These are phyloP conservation scores for Saccostrea glomerata DNA, from an alignment of 1,140 invertebrate species.

Conservation along the genomic window DNA sequence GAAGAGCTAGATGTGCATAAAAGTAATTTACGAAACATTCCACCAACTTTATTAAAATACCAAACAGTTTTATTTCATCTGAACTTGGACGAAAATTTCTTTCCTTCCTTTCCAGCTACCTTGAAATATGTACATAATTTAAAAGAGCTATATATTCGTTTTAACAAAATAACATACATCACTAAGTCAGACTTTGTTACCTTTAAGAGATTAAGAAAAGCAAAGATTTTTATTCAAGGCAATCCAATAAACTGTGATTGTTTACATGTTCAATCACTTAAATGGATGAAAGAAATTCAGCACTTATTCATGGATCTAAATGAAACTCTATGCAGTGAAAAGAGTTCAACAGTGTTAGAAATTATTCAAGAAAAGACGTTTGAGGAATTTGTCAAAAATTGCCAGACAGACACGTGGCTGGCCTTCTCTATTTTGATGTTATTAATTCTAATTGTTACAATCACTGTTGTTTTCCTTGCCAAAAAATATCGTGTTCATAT, in stretches of 20 bases:
- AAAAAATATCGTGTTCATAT: conserved; percentile 3
- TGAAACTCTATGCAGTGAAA: not conserved
- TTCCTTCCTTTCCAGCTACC: not conserved
- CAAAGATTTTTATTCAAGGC: not conserved
- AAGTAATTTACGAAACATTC: not conserved
- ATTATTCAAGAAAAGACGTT: not conserved
- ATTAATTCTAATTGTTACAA: not conserved
- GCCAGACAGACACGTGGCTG: not conserved
- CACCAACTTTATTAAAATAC: not conserved
- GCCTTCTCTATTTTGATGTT: not conserved
- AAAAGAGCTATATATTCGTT: not conserved
- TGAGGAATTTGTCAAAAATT: not conserved
- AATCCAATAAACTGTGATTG: not conserved
- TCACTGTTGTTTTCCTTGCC: not conserved
- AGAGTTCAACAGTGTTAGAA: not conserved
- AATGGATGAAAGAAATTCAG: not conserved
- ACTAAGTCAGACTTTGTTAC: not conserved
- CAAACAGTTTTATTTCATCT: not conserved
- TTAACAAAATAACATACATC: not conserved
- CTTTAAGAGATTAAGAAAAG: not conserved
- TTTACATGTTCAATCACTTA: not conserved
- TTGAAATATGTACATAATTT: not conserved
- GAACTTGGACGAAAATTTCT: not conserved
- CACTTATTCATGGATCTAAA: not conserved
- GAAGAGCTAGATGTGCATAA: not conserved